Base-by-base conservation (phyloP, 2,797 vertebrate genomes). In the Heterohyrax brucei region DNA sequence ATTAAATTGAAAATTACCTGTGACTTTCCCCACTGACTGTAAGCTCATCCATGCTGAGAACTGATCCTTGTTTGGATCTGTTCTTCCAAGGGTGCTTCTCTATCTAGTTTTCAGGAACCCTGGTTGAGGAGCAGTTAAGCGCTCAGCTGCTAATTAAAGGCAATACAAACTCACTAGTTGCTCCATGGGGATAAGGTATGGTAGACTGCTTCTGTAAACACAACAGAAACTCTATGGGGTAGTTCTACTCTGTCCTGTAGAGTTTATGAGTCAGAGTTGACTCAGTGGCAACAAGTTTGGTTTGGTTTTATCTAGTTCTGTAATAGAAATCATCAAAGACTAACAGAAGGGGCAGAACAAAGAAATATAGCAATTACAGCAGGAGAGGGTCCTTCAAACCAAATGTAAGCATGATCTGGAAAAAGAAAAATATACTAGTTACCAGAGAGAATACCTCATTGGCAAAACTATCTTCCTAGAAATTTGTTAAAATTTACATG, bases 271-370 rank as follows among this genome's bases (percentile, higher is more conserved):
- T 44, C 33, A 22, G 3, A 44, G 22, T 44, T 10, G 8, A 39
- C 33, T 73, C 33, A 39, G 4, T 22, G 19, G 33, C 33, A 39
- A 44, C 21, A 1, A 33, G 18, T 21, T 44, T 44, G 33, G 33
- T 44, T 73, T 73, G 70, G 18, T 44, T 73, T 44, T 68, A 85
- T 79, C n/a, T 50, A 59, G 19, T 70, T 93, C 30, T 93, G 44
- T 96, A 53, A 75, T 44, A 97, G 64, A 73, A 8, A 75, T 7
- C 22, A 56, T 76, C 26, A 91, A 21, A 89, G 46, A 81, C 77
- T 70, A n/a, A 73, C 3, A 33, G 3, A 62, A 21, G 22, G 62
- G n/a, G 28, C 85, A 91, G 0, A 26, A 94, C 78, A 14, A 56
- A 48, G 86, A 44, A 50, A 76, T 8, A 16, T 39, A 22, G 14